Base-by-base conservation (phyloP, 2,797 vertebrate species). In the Enteromius mattozi region DNA sequence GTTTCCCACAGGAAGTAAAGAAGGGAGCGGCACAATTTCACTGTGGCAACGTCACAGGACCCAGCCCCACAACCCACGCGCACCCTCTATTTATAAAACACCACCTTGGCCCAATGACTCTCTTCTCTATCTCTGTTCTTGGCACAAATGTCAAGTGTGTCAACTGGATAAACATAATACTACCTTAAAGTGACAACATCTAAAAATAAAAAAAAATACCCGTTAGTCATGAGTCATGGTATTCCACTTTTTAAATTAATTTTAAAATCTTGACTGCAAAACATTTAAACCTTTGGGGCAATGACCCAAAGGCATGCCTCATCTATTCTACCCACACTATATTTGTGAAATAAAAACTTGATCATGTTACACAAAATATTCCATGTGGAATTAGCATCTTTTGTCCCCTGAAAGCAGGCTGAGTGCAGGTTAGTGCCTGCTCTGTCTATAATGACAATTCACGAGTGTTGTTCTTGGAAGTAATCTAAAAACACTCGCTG, bases 1-100 rank as follows among this genome's bases (percentile, higher is more conserved):
- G 93, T 96, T 95, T 94, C 90, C 85, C 88, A 94, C 94, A 95
- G 95, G 94, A 96, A 94, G 94, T 91, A 85, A 81, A 90, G 89
- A 86, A 94, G 93, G 95, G 95, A 95, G 95, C 91, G 94, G 94
- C 91, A 89, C 91, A 86, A 89, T 85, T 91, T 91, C 86, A 61
- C 91, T 88, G 86, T 61, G 89, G 90, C 92, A 89, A 94, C 94
- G 94, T 95, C 94, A 95, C 89, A 3, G 88, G 86, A 92, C 93
- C 91, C 91, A 89, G 90, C 92, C 91, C 92, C 75, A 65, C 92
- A 35, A 89, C 94, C 95, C 93, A 95, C 95, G 91, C 94, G 92
- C 27, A 7, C 85, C 86, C 86, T 59, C 93, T 94, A 94, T 95
- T 94, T 94, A 94, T 92, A 94, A 93, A 92, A 92, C 88, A 93